These are phyloP conservation scores for Crocuta crocuta DNA, from an alignment of 2,113 vertebrate genomes.

Conservation along the genomic window DNA sequence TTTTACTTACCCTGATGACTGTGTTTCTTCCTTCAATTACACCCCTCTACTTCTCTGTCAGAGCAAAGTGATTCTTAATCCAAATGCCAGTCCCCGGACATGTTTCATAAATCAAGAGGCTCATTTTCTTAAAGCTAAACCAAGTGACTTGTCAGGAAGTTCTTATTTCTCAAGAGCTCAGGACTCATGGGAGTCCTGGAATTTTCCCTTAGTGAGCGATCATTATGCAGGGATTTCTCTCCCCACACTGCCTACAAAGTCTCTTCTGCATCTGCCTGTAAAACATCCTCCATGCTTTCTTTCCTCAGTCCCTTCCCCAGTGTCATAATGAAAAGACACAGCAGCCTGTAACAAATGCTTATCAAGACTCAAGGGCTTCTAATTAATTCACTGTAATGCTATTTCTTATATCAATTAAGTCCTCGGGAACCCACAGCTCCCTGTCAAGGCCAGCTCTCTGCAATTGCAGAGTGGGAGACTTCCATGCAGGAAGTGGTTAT, in stretches of 20 bases:
- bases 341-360: slow-evolving; percentile 56
- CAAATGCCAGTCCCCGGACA: not conserved
- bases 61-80: slow-evolving; percentile 15
- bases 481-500: not conserved
- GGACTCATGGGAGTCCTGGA: not conserved
- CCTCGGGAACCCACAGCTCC: not conserved
- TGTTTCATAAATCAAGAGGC: slow-evolving; percentile 35
- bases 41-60: slow-evolving; percentile 19
- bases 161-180: slow-evolving; percentile 28
- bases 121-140: slow-evolving; percentile 52
- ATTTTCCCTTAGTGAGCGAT: not conserved
- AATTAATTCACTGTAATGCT: slow-evolving; percentile 66
- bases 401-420: slow-evolving; percentile 65
- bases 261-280: not conserved
- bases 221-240: not conserved
- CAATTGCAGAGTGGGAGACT: not conserved
- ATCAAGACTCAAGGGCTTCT: slow-evolving; percentile 62
- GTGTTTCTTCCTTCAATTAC: not conserved
- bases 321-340: slow-evolving; percentile 36
- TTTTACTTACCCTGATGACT: slow-evolving; percentile 10
- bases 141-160: slow-evolving; percentile 19
- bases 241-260: not conserved
- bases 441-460: not conserved
- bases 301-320: not conserved
- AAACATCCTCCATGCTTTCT: not conserved